phyloP scores from a whole-genome alignment of 1,140 invertebrate species.

The Orius insidiosus region DNA sequence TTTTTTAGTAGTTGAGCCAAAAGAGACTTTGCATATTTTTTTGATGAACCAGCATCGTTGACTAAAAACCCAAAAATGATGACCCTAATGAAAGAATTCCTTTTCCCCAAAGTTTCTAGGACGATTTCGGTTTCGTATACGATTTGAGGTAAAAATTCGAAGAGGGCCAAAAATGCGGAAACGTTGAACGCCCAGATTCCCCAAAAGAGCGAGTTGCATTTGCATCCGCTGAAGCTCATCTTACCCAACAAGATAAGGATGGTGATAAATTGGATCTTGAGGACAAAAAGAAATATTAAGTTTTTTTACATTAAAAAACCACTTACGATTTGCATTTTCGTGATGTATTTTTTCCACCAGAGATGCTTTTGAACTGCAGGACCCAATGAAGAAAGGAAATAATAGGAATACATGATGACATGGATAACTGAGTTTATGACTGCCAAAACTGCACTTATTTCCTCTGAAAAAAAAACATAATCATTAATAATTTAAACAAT shows the following conservation, averaged over 20 bases:
- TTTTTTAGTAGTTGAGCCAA: too few relatives aligned
- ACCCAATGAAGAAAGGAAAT: constrained; percentile 49
- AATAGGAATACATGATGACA: constrained; percentile 59
- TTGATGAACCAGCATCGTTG: too few relatives aligned
- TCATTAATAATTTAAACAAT: too few relatives aligned
- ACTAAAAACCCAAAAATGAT: too few relatives aligned
- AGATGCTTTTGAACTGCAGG: constrained; percentile 48
- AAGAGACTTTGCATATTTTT: too few relatives aligned
- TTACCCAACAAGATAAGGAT: neutral
- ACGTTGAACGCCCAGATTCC: constrained; percentile 10
- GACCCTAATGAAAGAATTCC: too few relatives aligned
- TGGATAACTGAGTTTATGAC: constrained; percentile 66
- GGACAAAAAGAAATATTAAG: neutral
- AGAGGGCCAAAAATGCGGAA: constrained; percentile 11
- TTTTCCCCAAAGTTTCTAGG: too few relatives aligned
- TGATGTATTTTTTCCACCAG: constrained; percentile 72
- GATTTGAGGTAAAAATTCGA: neutral
- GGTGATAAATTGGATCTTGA: constrained; percentile 2
- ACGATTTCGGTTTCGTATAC: constrained; percentile 1
- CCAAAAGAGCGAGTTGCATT: neutral
- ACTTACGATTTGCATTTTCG: constrained; percentile 50
- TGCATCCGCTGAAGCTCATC: neutral
- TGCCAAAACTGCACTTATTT: constrained; percentile 47
- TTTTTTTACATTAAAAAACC: constrained; percentile 4
- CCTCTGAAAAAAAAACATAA: constrained; percentile 23